These are phyloP conservation scores for Phyllostomus hastatus DNA, from an alignment of 2,113 vertebrate genomes.

Conservation along the genomic window DNA sequence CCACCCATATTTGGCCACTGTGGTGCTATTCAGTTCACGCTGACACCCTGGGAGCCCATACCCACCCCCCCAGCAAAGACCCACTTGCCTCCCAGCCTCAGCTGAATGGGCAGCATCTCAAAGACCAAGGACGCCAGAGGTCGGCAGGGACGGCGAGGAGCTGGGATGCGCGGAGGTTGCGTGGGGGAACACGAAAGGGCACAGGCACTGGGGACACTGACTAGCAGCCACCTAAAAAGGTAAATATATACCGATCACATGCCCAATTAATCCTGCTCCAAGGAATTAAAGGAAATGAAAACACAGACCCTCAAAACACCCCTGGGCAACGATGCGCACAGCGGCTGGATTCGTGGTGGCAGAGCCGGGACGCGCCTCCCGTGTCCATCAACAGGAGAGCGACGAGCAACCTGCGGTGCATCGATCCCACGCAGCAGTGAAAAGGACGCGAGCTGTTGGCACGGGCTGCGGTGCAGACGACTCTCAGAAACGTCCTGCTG, in stretches of 20 bases:
- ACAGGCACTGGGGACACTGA: not conserved
- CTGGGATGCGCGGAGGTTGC: not conserved
- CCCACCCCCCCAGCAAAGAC: not conserved
- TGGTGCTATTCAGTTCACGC: too few relatives aligned
- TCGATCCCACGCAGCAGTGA: too few relatives aligned
- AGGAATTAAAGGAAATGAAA: not conserved
- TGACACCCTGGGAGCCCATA: not conserved
- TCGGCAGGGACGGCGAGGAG: not conserved
- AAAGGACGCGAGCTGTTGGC: not conserved
- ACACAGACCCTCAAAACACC: not conserved
- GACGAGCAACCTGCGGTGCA: not conserved
- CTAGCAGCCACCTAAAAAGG: not conserved
- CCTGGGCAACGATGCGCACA: too few relatives aligned
- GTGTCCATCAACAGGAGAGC: not conserved
- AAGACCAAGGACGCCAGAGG: fast-evolving
- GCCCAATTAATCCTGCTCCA: not conserved
- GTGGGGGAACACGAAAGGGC: not conserved
- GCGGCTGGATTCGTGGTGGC: fast-evolving
- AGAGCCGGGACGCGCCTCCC: not conserved
- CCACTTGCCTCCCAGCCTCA: not conserved
- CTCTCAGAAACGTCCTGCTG: not conserved
- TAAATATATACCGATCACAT: not conserved
- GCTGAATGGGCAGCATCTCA: not conserved
- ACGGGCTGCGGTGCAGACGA: fast-evolving
- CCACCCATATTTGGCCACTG: not conserved